phyloP scores from a whole-genome alignment of 2,888 invertebrate species.

The Mythimna pallens region DNA sequence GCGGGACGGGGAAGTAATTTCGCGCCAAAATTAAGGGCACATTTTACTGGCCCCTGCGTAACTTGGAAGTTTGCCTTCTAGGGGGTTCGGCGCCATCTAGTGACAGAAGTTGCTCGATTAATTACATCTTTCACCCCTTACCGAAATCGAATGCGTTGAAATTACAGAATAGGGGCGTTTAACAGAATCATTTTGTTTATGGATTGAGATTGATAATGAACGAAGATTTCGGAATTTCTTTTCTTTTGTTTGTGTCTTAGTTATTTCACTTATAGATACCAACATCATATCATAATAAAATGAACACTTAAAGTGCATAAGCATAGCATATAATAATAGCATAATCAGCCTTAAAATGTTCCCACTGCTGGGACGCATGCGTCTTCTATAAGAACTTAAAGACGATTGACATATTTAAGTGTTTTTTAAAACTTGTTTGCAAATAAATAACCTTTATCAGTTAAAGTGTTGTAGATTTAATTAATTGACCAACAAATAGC shows the following conservation, averaged over 20 bases:
- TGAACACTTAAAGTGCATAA: too few species aligned
- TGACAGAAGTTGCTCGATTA: slow-evolving; percentile 87
- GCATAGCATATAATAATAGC: too few species aligned
- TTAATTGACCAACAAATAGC: slow-evolving; percentile 27
- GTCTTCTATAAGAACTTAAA: too few species aligned
- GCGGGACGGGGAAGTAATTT: slow-evolving; percentile 60
- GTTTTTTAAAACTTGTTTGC: too few species aligned
- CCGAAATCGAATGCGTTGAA: slow-evolving; percentile 76
- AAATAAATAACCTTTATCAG: too few species aligned
- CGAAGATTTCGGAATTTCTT: slow-evolving; percentile 18
- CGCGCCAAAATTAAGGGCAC: slow-evolving; percentile 78
- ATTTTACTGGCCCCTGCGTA: slow-evolving; percentile 73
- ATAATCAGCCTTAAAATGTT: too few species aligned
- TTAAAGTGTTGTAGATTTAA: not conserved
- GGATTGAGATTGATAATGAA: slow-evolving; percentile 58
- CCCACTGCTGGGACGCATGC: too few species aligned
- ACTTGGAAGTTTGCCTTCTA: slow-evolving; percentile 58
- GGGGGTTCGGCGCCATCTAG: slow-evolving; percentile 69
- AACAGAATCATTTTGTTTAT: slow-evolving; percentile 77
- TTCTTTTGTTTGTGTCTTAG: not conserved
- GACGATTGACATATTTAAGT: too few species aligned
- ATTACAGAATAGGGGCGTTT: slow-evolving; percentile 75
- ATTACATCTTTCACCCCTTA: slow-evolving; percentile 85
- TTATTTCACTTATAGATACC: not conserved
- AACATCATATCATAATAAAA: slow-evolving; percentile 4